Conservation (phyloP, 2,888 invertebrate genomes). For the Cordylochernes scorpioides region DNA sequence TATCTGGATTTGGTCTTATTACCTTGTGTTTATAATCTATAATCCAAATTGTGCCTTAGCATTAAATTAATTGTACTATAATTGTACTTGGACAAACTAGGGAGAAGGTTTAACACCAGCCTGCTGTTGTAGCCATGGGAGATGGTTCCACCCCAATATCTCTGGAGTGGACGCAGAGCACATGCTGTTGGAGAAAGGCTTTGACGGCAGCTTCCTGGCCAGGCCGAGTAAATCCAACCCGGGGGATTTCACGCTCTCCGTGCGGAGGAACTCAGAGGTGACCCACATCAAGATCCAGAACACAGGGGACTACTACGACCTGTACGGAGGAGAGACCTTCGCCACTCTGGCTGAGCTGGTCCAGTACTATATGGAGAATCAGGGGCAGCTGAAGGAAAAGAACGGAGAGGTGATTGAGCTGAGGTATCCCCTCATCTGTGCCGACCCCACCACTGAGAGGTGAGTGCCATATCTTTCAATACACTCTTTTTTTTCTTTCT, state of each 20-base stretch:
- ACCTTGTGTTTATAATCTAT: no score
- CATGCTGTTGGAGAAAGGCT: conserved; percentile 64
- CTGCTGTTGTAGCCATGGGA: conserved; percentile 16
- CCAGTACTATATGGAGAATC: conserved; percentile 90
- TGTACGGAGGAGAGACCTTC: conserved; percentile 91
- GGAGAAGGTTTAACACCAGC: no score
- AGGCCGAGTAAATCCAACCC: conserved; percentile 82
- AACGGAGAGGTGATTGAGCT: conserved; percentile 82
- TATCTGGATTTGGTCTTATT: no score
- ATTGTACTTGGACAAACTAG: no score
- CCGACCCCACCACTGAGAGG: conserved; percentile 88
- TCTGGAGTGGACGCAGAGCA: conserved; percentile 82
- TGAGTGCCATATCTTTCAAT: no score
- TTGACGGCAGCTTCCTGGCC: conserved; percentile 86
- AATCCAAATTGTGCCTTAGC: no score
- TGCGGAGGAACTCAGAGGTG: conserved; percentile 67
- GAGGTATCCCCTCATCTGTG: conserved; percentile 73
- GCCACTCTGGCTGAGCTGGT: conserved; percentile 87
- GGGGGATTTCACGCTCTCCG: conserved; percentile 89
- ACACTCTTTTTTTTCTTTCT: no score
- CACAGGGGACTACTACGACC: conserved; percentile 86
- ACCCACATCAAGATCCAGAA: conserved; percentile 99
- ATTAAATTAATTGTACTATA: no score
- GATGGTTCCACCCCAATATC: conserved; percentile 96
- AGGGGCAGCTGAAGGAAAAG: conserved; percentile 71